phyloP scores from a whole-genome alignment of 2,888 invertebrate genomes.

The Taphrorychus bicolor region DNA sequence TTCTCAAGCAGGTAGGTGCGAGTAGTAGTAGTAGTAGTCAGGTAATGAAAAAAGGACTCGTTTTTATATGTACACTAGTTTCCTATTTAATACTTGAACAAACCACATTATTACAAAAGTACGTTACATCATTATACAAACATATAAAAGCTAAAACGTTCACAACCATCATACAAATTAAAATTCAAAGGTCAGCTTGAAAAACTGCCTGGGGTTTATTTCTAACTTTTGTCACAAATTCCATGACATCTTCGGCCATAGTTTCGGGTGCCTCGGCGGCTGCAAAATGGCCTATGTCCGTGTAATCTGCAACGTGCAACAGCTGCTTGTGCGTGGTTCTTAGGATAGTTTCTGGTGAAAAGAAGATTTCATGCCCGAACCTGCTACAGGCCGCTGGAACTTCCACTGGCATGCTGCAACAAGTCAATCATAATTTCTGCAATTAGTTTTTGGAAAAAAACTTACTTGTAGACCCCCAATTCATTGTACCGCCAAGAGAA shows the following conservation, averaged over 20 bases:
- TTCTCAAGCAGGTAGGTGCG: too few species aligned
- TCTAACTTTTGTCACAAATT: conserved; percentile 42
- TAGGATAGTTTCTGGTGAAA: conserved; percentile 62
- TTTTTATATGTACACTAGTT: too few species aligned
- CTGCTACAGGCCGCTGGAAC: conserved; percentile 79
- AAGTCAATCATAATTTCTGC: too few species aligned
- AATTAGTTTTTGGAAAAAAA: too few species aligned
- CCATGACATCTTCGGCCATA: conserved; percentile 48
- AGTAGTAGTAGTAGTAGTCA: too few species aligned
- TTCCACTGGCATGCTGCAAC: neutral
- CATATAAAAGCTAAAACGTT: too few species aligned
- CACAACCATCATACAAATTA: neutral
- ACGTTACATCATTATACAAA: neutral
- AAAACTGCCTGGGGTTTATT: too few species aligned
- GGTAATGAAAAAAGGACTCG: too few species aligned
- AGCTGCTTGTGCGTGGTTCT: conserved; percentile 37
- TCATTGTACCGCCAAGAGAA: too few species aligned
- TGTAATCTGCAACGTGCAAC: conserved; percentile 37
- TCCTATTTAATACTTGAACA: too few species aligned
- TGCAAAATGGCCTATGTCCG: conserved; percentile 45
- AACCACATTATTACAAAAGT: neutral
- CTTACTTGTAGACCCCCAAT: too few species aligned
- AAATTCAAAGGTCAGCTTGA: neutral
- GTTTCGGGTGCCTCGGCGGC: conserved; percentile 50
- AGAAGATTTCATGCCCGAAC: conserved; percentile 74